These are phyloP conservation scores for Calidris pugnax DNA, from an alignment of 2,113 vertebrate species.

Conservation along the genomic window DNA sequence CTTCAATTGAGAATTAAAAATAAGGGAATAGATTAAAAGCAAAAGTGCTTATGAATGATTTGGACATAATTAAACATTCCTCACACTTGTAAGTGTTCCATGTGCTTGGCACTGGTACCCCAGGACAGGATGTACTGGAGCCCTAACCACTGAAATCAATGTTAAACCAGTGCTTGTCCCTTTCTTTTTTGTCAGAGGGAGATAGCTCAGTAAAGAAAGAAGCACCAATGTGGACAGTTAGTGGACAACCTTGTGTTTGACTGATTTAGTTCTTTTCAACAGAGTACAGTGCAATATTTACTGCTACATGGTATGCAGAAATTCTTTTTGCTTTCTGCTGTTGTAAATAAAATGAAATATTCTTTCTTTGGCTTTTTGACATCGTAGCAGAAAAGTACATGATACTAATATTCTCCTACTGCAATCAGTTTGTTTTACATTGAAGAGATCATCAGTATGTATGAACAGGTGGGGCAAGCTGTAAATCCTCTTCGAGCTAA, in stretches of 20 bases:
- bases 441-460: neutral
- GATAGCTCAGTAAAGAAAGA: neutral
- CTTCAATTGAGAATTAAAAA: neutral
- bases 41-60: neutral
- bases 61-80: neutral
- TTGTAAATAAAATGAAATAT: neutral
- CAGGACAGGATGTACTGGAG: neutral
- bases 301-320: neutral
- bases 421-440: neutral
- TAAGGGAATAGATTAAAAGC: neutral
- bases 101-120: neutral
- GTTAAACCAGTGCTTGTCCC: neutral
- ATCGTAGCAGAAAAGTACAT: rapidly evolving
- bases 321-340: neutral
- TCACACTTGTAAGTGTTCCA: neutral
- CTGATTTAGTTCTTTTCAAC: neutral
- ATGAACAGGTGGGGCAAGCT: neutral
- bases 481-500: neutral
- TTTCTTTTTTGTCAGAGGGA: neutral
- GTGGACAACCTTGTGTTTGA: neutral
- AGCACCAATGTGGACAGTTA: neutral
- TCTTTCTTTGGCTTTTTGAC: neutral
- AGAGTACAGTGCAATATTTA: neutral
- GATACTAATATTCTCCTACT: neutral
- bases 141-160: neutral